Evolutionary conservation across 53 echinoderm and acorn worm genomes (phyloP), one percentile per base, ranked within the genome.

Genomic region (Glandiceps talaboti): DNA sequence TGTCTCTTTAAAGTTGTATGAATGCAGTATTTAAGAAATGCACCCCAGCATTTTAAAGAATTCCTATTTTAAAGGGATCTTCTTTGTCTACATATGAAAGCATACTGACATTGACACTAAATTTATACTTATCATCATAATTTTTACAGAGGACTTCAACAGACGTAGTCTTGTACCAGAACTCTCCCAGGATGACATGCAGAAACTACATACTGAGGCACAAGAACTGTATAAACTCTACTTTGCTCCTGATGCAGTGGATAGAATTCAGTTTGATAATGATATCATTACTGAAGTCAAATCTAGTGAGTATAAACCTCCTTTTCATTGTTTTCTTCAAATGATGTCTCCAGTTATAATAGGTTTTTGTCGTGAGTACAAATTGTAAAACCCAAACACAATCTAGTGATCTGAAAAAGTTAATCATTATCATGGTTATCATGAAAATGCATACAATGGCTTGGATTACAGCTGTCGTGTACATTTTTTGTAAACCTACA

Each of bases 111-210:
- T n/a, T n/a, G n/a, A n/a, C n/a, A n/a, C n/a, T n/a, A n/a, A n/a
- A n/a, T n/a, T n/a, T n/a, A n/a, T n/a, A n/a, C n/a, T n/a, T n/a
- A n/a, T n/a, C n/a, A n/a, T n/a, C n/a, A n/a, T n/a, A n/a, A n/a
- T n/a, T n/a, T n/a, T n/a, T n/a, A n/a, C 86, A 97, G 97, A 97
- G 97, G 97, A 97, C 76, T 97, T 97, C 74, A 97, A 97, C 81
- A 80, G 91, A 1, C 93, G 97, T 26, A 97, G 93, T 76, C 86
- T 97, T 81, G 87, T 85, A 74, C 93, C 91, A 0, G 97, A 97
- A 30, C 88, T 97, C 87, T 87, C 91, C 0, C 86, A 93, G 27
- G 80, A 85, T 20, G 88, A 94, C 75, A 97, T 93, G 82, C 75
- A 81, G 80, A 84, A 89, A 29, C 97, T 97, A 0, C 97, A 97